phyloP scores from a whole-genome alignment of 2,113 vertebrate species.

The Onychostruthus taczanowskii region DNA sequence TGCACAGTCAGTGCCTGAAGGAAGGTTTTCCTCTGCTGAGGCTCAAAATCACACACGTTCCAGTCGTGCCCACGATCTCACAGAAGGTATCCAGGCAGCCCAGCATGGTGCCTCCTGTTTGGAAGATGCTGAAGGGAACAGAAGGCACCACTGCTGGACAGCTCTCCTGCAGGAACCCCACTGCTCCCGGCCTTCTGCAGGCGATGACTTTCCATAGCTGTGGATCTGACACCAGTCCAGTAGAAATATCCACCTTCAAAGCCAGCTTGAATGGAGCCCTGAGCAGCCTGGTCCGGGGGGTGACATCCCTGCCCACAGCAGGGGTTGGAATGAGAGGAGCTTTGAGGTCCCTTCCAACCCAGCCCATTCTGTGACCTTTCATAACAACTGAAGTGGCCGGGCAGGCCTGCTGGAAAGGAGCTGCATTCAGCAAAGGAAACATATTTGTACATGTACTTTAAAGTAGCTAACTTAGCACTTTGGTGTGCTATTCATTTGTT shows the following conservation, averaged over 20 bases:
- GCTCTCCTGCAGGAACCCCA: not conserved
- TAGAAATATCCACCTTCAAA: not conserved
- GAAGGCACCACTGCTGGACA: not conserved
- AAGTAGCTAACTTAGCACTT: not conserved
- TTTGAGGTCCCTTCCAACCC: not conserved
- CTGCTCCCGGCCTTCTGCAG: not conserved
- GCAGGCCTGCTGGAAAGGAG: not conserved
- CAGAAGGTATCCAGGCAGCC: not conserved
- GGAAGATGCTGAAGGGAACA: not conserved
- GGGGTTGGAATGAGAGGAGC: fast-evolving
- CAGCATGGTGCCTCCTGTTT: not conserved
- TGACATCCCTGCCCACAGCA: not conserved
- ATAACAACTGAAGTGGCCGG: not conserved
- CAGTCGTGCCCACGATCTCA: fast-evolving
- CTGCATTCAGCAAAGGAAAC: not conserved
- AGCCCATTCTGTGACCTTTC: not conserved
- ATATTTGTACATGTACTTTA: fast-evolving
- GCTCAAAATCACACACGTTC: not conserved
- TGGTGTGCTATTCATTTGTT: not conserved
- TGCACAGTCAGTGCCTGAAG: not conserved
- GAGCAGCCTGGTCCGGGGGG: not conserved
- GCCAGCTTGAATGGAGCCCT: not conserved
- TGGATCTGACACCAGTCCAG: not conserved
- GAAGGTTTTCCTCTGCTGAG: not conserved
- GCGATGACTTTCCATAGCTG: fast-evolving